phyloP scores from a whole-genome alignment of 1,140 invertebrate genomes.

The Cyclina sinensis region DNA sequence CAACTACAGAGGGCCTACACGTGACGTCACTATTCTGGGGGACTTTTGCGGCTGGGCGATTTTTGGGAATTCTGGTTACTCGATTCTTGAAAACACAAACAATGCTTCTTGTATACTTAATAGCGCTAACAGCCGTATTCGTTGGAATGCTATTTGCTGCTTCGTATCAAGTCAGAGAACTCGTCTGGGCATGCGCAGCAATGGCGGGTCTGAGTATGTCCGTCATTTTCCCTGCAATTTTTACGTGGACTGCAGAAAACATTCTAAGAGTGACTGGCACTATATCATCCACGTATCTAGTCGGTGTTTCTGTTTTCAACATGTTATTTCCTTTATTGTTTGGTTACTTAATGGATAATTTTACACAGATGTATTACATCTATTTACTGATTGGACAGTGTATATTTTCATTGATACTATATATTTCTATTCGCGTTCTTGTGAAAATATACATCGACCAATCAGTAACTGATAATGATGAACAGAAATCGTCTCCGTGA shows the following conservation, averaged over 20 bases:
- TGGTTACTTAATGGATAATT: constrained; percentile 73
- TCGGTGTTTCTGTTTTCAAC: constrained; percentile 72
- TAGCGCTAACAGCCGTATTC: constrained; percentile 48
- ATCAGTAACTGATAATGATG: background rate
- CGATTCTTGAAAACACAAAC: constrained; percentile 59
- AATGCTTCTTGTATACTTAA: constrained; percentile 62
- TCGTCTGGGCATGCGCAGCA: constrained; percentile 44
- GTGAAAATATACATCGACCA: constrained; percentile 2
- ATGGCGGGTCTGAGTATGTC: constrained; percentile 71
- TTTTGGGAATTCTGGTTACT: constrained; percentile 69
- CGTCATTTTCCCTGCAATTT: constrained; percentile 72
- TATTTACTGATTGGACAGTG: constrained; percentile 71
- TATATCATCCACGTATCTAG: constrained; percentile 70
- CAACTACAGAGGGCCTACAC: constrained; percentile 62
- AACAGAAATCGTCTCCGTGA: no score
- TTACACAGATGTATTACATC: constrained; percentile 72
- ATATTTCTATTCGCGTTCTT: constrained; percentile 36
- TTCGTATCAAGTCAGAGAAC: background rate
- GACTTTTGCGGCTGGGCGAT: constrained; percentile 68
- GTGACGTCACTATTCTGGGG: constrained; percentile 73
- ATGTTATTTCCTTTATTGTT: constrained; percentile 71
- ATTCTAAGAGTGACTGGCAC: constrained; percentile 71
- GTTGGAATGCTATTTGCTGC: constrained; percentile 56
- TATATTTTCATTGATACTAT: constrained; percentile 56
- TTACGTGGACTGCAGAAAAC: constrained; percentile 73